Base-by-base conservation (phyloP, 2,113 vertebrate species). In the Paraplagusia blochii region DNA sequence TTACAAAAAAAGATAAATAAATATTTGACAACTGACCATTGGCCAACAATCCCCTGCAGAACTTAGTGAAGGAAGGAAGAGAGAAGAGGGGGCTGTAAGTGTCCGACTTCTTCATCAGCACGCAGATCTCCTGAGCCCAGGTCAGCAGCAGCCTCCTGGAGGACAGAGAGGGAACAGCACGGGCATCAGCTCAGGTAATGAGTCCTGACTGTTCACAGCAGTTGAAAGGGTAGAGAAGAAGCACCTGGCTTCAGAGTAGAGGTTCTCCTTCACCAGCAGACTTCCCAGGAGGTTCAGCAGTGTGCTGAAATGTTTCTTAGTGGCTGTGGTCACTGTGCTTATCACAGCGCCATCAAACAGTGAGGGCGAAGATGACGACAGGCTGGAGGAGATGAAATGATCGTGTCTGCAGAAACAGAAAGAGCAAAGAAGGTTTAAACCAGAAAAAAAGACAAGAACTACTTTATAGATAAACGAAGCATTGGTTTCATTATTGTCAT, bases 361-460 rank as follows among this genome's bases (percentile, higher is more conserved):
- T 1, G 97, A 96, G 7, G 97, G 97, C 38, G 96, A 98, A 0
- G 96, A 98, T 14, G 95, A 95, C 13, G 96, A 98, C 67, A 99
- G 92, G 82, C 97, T 98, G 87, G 96, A 98, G 53, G 97, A 98
- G 88, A 99, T 98, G 83, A 99, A 99, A 73, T 99, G 97, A 64
- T 99, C 97, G 0, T 99, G 96, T 72, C 97, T 99, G 58, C n/a
- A 13, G 49, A 53, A 18, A 60, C 6, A 48, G 14, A 58, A 9
- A 7, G 54, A 1, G 58, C 2, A 44, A 2, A 17, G 33, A 14
- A 50, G 7, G 11, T 49, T n/a, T n/a, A 29, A 29, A 29, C 22
- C 22, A 29, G 18, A 15, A 10, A 7, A 0, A 7, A 4, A 29
- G n/a, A 51, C 29, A 11, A 29, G 0, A 58, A 11, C 1, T 18